Evolutionary conservation across 1,140 invertebrate genomes (phyloP).

Genomic region (Phortica variegata): DNA sequence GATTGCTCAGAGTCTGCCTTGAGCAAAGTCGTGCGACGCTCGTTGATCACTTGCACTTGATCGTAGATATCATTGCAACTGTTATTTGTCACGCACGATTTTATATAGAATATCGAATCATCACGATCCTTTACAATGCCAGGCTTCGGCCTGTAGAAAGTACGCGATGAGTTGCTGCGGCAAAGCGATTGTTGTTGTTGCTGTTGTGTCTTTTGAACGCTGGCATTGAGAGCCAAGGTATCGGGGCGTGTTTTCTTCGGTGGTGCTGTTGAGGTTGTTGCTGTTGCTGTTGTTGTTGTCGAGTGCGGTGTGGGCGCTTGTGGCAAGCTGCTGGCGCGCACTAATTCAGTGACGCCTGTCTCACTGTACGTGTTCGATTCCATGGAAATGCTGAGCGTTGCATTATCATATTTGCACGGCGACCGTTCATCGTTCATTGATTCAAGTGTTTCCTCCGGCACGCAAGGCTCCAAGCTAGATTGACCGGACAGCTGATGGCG

Average conservation of each 20-base stretch:
- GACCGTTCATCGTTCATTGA: conserved; percentile 29
- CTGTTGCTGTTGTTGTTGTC: conserved; percentile 10
- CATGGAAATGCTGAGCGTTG: neutral
- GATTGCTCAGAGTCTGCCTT: conserved; percentile 50
- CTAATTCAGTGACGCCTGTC: conserved; percentile 24
- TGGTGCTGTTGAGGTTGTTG: conserved; percentile 29
- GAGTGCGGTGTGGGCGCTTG: too few relatives aligned
- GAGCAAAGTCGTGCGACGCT: conserved; percentile 42
- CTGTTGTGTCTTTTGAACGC: conserved; percentile 7
- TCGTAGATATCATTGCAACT: conserved; percentile 49
- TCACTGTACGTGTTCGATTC: conserved; percentile 18
- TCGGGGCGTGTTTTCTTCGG: conserved; percentile 46
- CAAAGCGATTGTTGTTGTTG: conserved; percentile 18
- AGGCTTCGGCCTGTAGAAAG: conserved; percentile 47
- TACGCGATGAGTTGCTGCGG: conserved; percentile 47
- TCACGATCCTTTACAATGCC: conserved; percentile 35
- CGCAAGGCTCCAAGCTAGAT: conserved; percentile 50
- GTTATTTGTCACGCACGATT: conserved; percentile 24
- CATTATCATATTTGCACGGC: neutral
- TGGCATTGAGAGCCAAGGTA: conserved; percentile 33
- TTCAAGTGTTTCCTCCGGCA: conserved; percentile 45
- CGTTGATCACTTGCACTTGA: conserved; percentile 47
- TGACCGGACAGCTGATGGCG: conserved; percentile 54
- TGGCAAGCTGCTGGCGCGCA: conserved; percentile 1
- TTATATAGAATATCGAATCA: conserved; percentile 49